Evolutionary conservation across 2,113 vertebrate genomes (phyloP), one percentile per base, ranked within the genome.

Genomic region (Sigmodon hispidus): DNA sequence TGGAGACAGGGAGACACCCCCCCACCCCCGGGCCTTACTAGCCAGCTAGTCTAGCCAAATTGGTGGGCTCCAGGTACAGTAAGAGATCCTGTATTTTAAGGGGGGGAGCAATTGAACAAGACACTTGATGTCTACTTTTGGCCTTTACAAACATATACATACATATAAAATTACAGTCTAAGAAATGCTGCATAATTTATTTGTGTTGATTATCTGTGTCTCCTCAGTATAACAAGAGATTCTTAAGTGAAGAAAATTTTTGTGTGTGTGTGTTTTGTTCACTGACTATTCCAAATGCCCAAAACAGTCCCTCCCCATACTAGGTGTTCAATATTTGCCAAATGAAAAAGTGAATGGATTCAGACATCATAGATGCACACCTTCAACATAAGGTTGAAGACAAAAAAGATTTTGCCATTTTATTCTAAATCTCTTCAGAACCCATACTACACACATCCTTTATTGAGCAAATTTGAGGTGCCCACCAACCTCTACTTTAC

Each of bases 401-500:
- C 73, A 96, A 93, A 96, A 96, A 94, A 88, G 17, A 85, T 88
- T 90, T 95, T 95, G 61, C 55, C 63, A 9, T 94, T 45, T 79
- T 84, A 24, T 87, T 96, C 50, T 94, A 95, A 91, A 95, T 89
- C 26, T 87, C 61, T 80, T 55, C n/a, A 91, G 73, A 50, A 93
- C n/a, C 83, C 70, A 88, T 59, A 77, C 34, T 76, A 43, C 13
- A 83, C 13, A 79, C 0, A 36, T 79, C 31, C 24, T 87, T 94
- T 70, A 93, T 1, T 85, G n/a, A 94, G 11, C 57, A 94, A 91
- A 96, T 92, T 84, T 21, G 69, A 88, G 70, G 52, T 91, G 65
- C 59, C 29, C 21, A 43, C 90, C 79, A 87, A 10, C 11, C 29
- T 91, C 34, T 95, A 89, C n/a, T 75, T 94, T 95, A 87, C 73